A percentile compares a stretch with the other conserved stretches of the same genome.
These are phyloP conservation scores for Sebastes diaconus DNA, from an alignment of 2,797 vertebrate species.

Conservation along the genomic window DNA sequence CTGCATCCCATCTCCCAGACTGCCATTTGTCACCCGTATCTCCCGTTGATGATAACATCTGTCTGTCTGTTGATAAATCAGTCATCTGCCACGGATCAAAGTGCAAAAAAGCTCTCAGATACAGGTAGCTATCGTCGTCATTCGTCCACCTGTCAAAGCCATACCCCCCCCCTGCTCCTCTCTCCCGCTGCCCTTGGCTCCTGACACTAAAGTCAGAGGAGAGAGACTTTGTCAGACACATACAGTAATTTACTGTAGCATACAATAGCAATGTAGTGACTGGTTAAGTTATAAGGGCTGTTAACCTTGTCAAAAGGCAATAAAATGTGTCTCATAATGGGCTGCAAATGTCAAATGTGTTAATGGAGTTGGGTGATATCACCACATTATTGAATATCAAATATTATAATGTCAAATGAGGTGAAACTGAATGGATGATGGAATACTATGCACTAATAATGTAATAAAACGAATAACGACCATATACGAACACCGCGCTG, in stretches of 20 bases:
- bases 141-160: slow-evolving; percentile 59
- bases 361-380: neutral
- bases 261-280: neutral
- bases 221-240: neutral
- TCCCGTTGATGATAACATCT: slow-evolving; percentile 58
- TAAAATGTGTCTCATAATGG: slow-evolving; percentile 1
- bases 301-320: neutral
- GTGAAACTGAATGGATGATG: neutral
- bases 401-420: neutral
- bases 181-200: slow-evolving; percentile 44
- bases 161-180: neutral
- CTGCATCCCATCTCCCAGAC: neutral
- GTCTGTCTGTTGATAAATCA: slow-evolving; percentile 61
- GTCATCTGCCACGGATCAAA: slow-evolving; percentile 53
- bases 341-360: slow-evolving; percentile 20
- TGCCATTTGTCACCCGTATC: slow-evolving; percentile 56
- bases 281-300: neutral
- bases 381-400: slow-evolving; percentile 3
- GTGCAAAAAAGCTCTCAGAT: slow-evolving; percentile 43
- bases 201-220: slow-evolving; percentile 19
- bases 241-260: neutral
- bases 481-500: neutral
- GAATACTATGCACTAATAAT: neutral
- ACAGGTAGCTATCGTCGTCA: slow-evolving; percentile 36
- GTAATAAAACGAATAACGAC: neutral